Conservation (phyloP, 2,888 invertebrate species). For the Plebejus argus region DNA sequence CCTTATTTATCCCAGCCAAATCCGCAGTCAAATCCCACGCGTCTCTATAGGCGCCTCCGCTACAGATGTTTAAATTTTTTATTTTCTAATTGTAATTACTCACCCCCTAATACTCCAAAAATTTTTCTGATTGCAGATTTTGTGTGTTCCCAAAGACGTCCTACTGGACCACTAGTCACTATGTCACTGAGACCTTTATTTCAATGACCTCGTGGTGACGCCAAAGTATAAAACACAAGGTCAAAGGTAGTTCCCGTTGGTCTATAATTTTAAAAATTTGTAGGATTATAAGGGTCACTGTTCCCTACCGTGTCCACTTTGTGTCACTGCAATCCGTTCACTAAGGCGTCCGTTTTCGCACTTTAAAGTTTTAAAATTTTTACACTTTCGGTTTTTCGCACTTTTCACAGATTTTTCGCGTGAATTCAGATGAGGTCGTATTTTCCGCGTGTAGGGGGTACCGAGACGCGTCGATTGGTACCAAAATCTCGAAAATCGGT, state of each 20-base stretch:
- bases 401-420: slow-evolving; percentile 15
- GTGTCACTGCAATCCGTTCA: neutral
- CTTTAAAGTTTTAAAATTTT: neutral
- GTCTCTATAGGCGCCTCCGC: neutral
- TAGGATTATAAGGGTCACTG: too few species aligned
- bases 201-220: neutral
- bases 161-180: neutral
- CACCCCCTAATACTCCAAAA: neutral
- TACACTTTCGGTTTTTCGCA: neutral
- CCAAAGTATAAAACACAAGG: neutral
- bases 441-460: too few species aligned
- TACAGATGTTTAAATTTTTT: fast-evolving
- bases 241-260: neutral
- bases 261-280: neutral
- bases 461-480: too few species aligned
- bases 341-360: neutral
- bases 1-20: neutral
- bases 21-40: neutral
- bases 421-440: too few species aligned
- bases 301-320: neutral
- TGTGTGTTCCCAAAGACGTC: neutral
- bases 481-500: too few species aligned
- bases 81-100: neutral
- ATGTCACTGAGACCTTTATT: too few species aligned
- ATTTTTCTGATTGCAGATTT: neutral